These are phyloP conservation scores for Euleptes europaea DNA, from an alignment of 2,113 vertebrate genomes.

Conservation along the genomic window DNA sequence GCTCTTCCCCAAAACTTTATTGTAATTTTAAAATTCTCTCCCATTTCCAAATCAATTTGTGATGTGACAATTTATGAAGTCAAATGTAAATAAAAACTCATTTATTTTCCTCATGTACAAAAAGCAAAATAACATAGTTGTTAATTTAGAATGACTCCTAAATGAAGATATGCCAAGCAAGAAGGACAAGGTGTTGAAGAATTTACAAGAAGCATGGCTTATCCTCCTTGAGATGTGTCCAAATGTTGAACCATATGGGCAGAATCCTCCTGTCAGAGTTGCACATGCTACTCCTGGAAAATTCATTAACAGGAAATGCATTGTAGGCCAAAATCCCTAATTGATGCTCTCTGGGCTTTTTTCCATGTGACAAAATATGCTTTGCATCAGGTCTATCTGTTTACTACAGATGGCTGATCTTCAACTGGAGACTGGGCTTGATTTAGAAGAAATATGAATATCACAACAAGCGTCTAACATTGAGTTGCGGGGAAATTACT, in stretches of 20 bases:
- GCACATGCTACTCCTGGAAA: conserved; percentile 37
- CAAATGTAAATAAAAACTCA: too few species aligned
- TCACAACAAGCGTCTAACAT: not conserved
- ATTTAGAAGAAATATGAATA: conserved; percentile 6
- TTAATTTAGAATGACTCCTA: too few species aligned
- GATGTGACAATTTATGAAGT: too few species aligned
- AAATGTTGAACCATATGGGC: conserved; percentile 42
- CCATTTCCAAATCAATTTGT: too few species aligned
- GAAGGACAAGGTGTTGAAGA: not conserved
- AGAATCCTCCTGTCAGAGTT: conserved; percentile 41
- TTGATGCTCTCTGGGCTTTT: conserved; percentile 13
- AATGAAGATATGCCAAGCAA: not conserved
- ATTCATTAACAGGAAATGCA: conserved; percentile 46
- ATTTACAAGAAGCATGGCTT: conserved; percentile 22
- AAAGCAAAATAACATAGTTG: too few species aligned
- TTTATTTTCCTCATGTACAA: too few species aligned
- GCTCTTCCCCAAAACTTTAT: too few species aligned
- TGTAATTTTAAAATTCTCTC: too few species aligned
- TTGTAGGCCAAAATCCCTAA: conserved; percentile 22
- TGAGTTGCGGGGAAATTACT: not conserved
- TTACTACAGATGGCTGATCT: conserved; percentile 36
- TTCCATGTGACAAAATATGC: conserved; percentile 19
- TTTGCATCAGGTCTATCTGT: conserved; percentile 4
- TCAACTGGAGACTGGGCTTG: conserved; percentile 14
- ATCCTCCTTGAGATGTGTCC: conserved; percentile 8